A percentile compares a stretch with the other conserved stretches of the same genome.
Evolutionary conservation across 2,888 invertebrate genomes (phyloP).

Genomic region (Coenonympha arcania): DNA sequence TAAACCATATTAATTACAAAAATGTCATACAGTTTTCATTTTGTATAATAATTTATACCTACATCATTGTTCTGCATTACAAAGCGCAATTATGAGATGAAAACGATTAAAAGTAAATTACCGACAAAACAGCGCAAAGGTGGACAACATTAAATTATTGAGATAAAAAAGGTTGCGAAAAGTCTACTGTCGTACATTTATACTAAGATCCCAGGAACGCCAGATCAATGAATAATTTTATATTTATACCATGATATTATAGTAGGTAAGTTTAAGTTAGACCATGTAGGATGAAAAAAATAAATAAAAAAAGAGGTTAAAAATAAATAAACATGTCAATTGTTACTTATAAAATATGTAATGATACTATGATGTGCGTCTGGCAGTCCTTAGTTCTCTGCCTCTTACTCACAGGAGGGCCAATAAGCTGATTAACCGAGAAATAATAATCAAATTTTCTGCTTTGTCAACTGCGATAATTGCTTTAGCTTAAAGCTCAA

Average conservation of each 20-base stretch:
- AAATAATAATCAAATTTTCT: constrained; percentile 19
- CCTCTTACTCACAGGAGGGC: constrained; percentile 6
- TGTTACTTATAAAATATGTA: too few species aligned
- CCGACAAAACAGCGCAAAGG: constrained; percentile 16
- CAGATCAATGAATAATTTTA: too few species aligned
- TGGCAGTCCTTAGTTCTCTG: too few species aligned
- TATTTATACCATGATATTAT: too few species aligned
- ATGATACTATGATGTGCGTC: too few species aligned
- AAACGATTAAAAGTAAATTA: constrained; percentile 18
- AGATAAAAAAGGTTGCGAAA: constrained; percentile 21
- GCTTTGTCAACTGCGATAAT: constrained; percentile 21
- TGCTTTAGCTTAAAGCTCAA: constrained; percentile 10
- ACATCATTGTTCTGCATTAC: constrained; percentile 8
- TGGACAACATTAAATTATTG: constrained; percentile 24
- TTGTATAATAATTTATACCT: not conserved
- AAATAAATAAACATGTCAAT: too few species aligned
- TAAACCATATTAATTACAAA: not conserved
- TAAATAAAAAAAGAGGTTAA: too few species aligned
- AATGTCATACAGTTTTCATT: not conserved
- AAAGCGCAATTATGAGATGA: constrained; percentile 8
- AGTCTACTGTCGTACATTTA: constrained; percentile 11
- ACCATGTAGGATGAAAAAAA: too few species aligned
- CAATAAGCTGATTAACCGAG: constrained; percentile 21
- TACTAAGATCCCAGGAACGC: too few species aligned
- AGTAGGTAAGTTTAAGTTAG: too few species aligned